phyloP scores from a whole-genome alignment of 2,113 vertebrate species.

The Malurus cyaneus region DNA sequence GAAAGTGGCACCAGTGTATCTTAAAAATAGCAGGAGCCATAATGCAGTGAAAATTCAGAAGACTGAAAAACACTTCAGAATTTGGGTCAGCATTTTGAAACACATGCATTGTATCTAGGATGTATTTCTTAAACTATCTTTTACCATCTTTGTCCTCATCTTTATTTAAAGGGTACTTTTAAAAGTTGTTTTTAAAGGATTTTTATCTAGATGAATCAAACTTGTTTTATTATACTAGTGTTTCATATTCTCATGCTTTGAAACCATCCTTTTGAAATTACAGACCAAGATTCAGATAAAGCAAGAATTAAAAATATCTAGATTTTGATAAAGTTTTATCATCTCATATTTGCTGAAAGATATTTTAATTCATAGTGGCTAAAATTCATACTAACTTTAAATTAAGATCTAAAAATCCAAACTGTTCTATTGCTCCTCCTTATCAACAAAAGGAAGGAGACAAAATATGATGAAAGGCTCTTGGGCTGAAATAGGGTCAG shows the following conservation, averaged over 20 bases:
- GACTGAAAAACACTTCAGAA: neutral
- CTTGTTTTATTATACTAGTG: neutral
- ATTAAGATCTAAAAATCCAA: neutral
- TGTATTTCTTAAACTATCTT: neutral
- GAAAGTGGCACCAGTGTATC: neutral
- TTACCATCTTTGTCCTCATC: neutral
- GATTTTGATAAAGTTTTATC: neutral
- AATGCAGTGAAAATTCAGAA: neutral
- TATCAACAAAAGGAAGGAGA: neutral
- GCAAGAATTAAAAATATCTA: neutral
- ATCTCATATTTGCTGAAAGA: neutral
- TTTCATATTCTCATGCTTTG: neutral
- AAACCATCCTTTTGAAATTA: neutral
- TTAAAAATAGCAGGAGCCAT: neutral
- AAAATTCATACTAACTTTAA: neutral
- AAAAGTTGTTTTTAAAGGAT: neutral
- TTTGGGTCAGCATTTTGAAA: neutral
- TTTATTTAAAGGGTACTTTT: neutral
- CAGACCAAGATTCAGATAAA: neutral
- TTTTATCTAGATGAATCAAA: neutral
- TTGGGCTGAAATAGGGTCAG: neutral
- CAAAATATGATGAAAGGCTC: neutral
- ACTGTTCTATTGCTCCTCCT: neutral
- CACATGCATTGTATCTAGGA: neutral
- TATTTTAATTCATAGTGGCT: neutral